Base-by-base conservation (phyloP, 2,888 invertebrate species). In the Masnerella sp. region DNA sequence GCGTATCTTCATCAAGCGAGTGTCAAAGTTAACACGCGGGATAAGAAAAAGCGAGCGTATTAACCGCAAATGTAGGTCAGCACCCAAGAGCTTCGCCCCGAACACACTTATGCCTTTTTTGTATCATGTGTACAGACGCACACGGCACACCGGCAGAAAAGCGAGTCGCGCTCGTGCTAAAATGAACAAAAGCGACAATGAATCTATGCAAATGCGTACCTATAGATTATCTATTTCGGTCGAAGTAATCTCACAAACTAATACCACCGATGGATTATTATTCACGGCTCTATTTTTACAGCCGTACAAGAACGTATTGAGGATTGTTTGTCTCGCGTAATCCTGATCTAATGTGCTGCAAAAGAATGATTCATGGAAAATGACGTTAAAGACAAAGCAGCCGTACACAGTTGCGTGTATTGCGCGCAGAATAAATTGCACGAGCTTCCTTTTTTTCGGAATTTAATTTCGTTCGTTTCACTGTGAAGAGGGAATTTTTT, bases 41-140 rank as follows among this genome's bases (percentile, higher is more conserved):
- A 36, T 51, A 65, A 65, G 64, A 71, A 71, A 58, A 64, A 59
- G 59, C 58, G 40, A 20, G n/a, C 38, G 52, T 52, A 65, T 71
- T 58, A 71, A 71, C 64, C 51, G 52, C 70, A 70, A 49, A 70
- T 70, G 62, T 62, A 62, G 70, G 62, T 70, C 70, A 56, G 43
- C 17, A 47, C 56, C 49, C 62, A 49, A 62, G 70, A 71, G 62
- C 36, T 56, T 20, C 25, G 45, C 20, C 12, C 49, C 11, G 40
- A 40, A 62, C 36, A 56, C 51, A 49, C 43, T 42, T 36, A 51
- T 22, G 38, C 22, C 20, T 32, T 36, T 58, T 71, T 64, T 64
- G 30, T 43, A 8, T 34, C 20, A 36, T 51, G 18, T 9, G n/a
- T n/a, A 42, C 42, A 58, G 36, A 28, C 49, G 17, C 8, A 30